Conservation (phyloP, 2,888 invertebrate genomes). For the Lasioglossum zephyrum region DNA sequence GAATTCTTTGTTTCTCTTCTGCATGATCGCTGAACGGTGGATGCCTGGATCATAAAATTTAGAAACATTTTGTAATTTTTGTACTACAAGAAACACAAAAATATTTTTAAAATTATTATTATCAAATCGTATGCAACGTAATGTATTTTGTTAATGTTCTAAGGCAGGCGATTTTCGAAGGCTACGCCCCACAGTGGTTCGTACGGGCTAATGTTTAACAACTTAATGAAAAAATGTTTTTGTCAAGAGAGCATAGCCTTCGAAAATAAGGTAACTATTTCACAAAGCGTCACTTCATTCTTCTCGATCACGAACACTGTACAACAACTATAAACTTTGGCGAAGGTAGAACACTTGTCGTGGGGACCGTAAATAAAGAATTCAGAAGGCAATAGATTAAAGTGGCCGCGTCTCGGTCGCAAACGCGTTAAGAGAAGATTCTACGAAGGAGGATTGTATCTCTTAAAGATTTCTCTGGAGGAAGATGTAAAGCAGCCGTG, state of each 20-base stretch:
- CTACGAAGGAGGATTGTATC: neutral
- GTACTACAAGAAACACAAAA: neutral
- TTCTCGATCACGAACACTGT: neutral
- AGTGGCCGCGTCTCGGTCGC: neutral
- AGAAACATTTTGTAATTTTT: neutral
- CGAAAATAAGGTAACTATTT: too few relatives aligned
- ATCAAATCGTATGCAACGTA: too few relatives aligned
- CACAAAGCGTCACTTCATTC: neutral
- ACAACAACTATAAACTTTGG: neutral
- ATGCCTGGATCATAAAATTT: neutral
- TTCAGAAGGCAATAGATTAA: conserved; percentile 24
- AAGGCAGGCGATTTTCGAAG: too few relatives aligned
- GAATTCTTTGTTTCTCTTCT: conserved; percentile 25
- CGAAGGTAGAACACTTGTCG: neutral
- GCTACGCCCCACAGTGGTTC: too few relatives aligned
- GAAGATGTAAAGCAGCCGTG: conserved; percentile 18
- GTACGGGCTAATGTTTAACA: too few relatives aligned
- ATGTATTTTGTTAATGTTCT: too few relatives aligned
- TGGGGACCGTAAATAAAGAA: neutral
- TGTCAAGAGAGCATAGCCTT: too few relatives aligned
- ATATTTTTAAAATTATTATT: too few relatives aligned
- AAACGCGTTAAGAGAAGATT: conserved; percentile 27
- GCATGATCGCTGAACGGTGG: neutral
- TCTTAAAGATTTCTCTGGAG: conserved; percentile 15
- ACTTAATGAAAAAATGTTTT: too few relatives aligned